These are phyloP conservation scores for Lycophotia porphyrea DNA, from an alignment of 2,888 invertebrate species.

Conservation along the genomic window DNA sequence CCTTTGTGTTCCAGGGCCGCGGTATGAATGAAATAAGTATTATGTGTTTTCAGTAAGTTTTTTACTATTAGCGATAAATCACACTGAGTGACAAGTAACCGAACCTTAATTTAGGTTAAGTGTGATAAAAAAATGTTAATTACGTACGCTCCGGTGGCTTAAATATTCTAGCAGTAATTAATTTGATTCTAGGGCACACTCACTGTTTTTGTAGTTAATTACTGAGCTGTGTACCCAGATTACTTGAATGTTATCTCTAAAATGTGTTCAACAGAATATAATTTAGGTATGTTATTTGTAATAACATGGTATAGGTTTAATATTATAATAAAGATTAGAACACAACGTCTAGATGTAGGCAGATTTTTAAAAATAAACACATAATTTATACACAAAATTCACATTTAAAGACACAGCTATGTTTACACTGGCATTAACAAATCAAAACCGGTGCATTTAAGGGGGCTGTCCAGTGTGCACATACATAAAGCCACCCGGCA, in stretches of 20 bases:
- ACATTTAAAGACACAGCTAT: background rate
- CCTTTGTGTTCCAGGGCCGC: too few relatives aligned
- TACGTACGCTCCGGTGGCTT: constrained; percentile 1
- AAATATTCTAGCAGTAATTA: constrained; percentile 32
- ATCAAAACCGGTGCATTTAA: background rate
- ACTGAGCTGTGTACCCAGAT: background rate
- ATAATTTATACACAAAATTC: too few relatives aligned
- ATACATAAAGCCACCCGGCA: background rate
- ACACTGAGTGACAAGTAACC: background rate
- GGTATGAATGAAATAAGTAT: background rate
- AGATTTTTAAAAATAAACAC: background rate
- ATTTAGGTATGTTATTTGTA: background rate
- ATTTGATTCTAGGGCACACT: constrained; percentile 10
- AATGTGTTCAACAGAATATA: background rate
- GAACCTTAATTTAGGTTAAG: constrained; percentile 47
- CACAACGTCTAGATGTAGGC: background rate
- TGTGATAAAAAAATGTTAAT: constrained; percentile 42
- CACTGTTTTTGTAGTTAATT: constrained; percentile 5
- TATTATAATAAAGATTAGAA: background rate
- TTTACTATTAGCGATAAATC: background rate
- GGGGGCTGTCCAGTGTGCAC: background rate
- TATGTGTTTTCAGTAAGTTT: constrained; percentile 2
- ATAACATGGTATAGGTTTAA: background rate
- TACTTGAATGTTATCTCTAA: background rate
- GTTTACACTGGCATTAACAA: background rate